Conservation (phyloP, 2,113 vertebrate genomes). For the Scartelaos histophorus region DNA sequence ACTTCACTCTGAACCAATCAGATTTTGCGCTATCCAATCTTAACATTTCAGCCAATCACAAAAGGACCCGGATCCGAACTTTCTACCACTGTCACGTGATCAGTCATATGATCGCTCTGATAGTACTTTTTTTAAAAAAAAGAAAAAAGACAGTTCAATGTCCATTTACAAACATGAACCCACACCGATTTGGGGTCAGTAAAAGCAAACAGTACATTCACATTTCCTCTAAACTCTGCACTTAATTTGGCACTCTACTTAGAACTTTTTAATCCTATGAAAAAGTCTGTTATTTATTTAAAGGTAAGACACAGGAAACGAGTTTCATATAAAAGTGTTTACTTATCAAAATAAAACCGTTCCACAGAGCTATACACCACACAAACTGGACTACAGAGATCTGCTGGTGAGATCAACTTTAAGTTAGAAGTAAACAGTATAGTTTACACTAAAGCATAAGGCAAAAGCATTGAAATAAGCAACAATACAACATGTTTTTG, state of each 20-base stretch:
- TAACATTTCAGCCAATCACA: conserved; percentile 40
- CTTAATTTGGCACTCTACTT: neutral
- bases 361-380: neutral
- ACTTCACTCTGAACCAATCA: conserved; percentile 50
- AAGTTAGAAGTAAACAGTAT: neutral
- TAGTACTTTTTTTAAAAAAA: neutral
- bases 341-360: conserved; percentile 6
- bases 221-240: neutral
- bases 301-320: neutral
- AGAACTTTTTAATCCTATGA: neutral
- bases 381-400: neutral
- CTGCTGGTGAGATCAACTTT: neutral
- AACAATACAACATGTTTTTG: conserved; percentile 5
- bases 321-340: conserved; percentile 4
- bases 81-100: conserved; percentile 12
- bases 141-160: neutral
- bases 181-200: neutral
- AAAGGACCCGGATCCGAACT: no score
- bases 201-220: neutral
- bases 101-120: conserved; percentile 4
- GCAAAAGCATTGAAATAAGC: conserved; percentile 1
- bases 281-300: neutral
- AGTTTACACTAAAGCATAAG: conserved; percentile 1
- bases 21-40: neutral
- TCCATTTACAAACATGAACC: no score